A percentile compares a stretch with the other conserved stretches of the same genome.
These are phyloP conservation scores for Molothrus ater DNA, from an alignment of 2,797 vertebrate species.

Conservation along the genomic window DNA sequence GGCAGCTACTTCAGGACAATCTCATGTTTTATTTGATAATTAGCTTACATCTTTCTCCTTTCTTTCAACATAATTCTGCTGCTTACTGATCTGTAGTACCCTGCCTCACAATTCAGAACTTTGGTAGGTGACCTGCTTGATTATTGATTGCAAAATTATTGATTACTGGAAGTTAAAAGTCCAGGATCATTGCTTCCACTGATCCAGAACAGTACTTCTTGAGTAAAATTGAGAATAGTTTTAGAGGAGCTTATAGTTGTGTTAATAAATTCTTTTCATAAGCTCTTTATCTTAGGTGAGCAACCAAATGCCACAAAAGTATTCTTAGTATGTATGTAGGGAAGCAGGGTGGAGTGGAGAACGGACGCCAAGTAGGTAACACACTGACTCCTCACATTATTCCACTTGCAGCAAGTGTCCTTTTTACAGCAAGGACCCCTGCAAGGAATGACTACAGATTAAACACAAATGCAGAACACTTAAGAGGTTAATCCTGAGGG, in stretches of 20 bases:
- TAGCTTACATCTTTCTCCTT: background rate
- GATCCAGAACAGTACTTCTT: background rate
- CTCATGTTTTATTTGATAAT: background rate
- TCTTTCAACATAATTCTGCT: background rate
- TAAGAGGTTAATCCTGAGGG: background rate
- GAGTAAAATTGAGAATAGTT: background rate
- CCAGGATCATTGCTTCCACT: background rate
- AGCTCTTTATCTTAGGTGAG: background rate
- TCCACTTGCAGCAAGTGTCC: background rate
- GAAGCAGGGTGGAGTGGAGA: background rate
- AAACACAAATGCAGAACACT: background rate
- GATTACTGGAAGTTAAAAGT: background rate
- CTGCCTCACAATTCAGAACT: background rate
- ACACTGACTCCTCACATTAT: background rate
- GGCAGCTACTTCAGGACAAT: background rate
- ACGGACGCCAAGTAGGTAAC: accelerated
- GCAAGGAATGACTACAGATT: background rate
- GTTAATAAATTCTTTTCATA: background rate
- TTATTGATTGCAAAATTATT: background rate
- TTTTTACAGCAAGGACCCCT: background rate
- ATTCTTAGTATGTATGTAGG: background rate
- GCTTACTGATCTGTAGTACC: background rate
- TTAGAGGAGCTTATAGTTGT: background rate
- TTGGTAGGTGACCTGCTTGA: background rate
- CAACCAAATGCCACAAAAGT: background rate